phyloP scores from a whole-genome alignment of 2,113 vertebrate genomes.

The Pangasianodon gigas region DNA sequence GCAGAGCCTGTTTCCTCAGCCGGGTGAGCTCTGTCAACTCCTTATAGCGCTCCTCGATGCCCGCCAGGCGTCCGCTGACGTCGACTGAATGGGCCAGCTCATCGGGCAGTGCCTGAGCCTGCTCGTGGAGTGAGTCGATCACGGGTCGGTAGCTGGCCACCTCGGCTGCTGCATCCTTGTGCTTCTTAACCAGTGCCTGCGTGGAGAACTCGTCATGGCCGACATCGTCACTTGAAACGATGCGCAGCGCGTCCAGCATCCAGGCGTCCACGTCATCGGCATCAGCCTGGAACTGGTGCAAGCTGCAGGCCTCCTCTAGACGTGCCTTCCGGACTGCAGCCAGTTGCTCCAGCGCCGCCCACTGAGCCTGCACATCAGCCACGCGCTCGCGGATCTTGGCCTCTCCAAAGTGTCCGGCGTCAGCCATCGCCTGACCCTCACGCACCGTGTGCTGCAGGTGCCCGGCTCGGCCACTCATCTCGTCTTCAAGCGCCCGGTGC shows the following conservation, averaged over 20 bases:
- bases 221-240: slow-evolving; percentile 90
- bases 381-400: slow-evolving; percentile 87
- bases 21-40: slow-evolving; percentile 87
- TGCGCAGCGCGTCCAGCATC: slow-evolving; percentile 91
- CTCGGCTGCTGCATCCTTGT: slow-evolving; percentile 91
- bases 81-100: slow-evolving; percentile 77
- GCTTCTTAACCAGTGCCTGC: slow-evolving; percentile 91
- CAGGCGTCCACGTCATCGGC: slow-evolving; percentile 89
- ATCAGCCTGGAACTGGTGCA: slow-evolving; percentile 92
- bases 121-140: slow-evolving; percentile 87
- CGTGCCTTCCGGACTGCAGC: slow-evolving; percentile 81
- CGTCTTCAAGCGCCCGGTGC: slow-evolving; percentile 90
- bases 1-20: slow-evolving; percentile 92
- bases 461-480: slow-evolving; percentile 87
- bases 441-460: slow-evolving; percentile 88
- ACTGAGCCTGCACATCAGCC: slow-evolving; percentile 84
- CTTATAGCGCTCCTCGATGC: slow-evolving; percentile 93
- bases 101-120: slow-evolving; percentile 76
- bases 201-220: slow-evolving; percentile 95
- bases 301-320: slow-evolving; percentile 83
- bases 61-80: slow-evolving; percentile 80
- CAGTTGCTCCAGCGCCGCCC: slow-evolving; percentile 87
- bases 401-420: slow-evolving; percentile 86
- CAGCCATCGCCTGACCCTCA: slow-evolving; percentile 89
- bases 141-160: slow-evolving; percentile 85